Conservation (phyloP, 2,113 vertebrate genomes). For the Strix uralensis region DNA sequence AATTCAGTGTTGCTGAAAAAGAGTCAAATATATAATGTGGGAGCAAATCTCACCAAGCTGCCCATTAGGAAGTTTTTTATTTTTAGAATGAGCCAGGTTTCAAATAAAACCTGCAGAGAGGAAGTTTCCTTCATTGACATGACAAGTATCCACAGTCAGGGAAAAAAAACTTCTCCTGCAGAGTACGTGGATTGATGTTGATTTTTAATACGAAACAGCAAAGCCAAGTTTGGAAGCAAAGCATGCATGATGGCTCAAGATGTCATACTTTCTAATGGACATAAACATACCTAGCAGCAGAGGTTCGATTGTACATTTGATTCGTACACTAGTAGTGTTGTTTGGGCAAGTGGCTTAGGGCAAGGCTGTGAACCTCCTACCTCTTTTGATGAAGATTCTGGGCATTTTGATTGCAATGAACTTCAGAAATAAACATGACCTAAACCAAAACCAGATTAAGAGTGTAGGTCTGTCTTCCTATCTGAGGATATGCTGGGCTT, state of each 20-base stretch:
- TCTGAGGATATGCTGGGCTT: not conserved
- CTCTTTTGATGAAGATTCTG: not conserved
- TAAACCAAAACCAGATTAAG: not conserved
- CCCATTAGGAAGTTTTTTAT: not conserved
- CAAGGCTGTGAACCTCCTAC: not conserved
- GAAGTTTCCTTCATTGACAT: not conserved
- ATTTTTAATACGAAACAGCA: not conserved
- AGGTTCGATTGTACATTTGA: not conserved
- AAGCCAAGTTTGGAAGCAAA: not conserved
- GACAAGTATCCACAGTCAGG: not conserved
- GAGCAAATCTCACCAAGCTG: not conserved
- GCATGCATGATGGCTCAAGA: not conserved
- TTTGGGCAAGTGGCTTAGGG: not conserved
- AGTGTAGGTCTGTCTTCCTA: not conserved
- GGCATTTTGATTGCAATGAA: not conserved
- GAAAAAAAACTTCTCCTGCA: not conserved
- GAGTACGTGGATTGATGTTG: not conserved
- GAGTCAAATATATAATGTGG: not conserved
- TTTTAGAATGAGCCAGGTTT: not conserved
- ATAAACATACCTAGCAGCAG: not conserved
- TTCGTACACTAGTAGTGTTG: fast-evolving
- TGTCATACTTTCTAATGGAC: not conserved
- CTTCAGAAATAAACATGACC: not conserved
- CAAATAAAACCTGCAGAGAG: not conserved
- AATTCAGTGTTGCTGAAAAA: not conserved